Base-by-base conservation (phyloP, 2,888 invertebrate genomes). In the Heteropelma amictum region DNA sequence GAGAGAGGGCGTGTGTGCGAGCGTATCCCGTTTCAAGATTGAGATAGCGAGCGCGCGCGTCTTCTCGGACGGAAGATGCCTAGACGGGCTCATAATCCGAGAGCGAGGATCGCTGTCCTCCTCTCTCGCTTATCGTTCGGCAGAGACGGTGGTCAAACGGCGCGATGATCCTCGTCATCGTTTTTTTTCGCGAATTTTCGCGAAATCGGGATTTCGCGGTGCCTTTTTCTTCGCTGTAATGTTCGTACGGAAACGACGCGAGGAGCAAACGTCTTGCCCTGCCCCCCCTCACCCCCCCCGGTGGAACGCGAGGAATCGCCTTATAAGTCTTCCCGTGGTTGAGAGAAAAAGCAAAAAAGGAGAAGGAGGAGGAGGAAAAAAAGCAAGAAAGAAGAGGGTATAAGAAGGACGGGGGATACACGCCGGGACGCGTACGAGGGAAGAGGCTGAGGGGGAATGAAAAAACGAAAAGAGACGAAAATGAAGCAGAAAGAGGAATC, bases 21-120 rank as follows among this genome's bases (percentile, higher is more conserved):
- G 75, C 82, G 83, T 87, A 87, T 88, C 87, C 85, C 84, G 82
- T 88, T 88, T 88, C 87, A 86, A 88, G 88, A 87, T 88, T 86
- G 81, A 88, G 88, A 88, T 88, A 87, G 82, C 82, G 81, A 77
- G 23, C 67, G 30, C 21, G 76, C 58, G n/a, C n/a, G n/a, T n/a
- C n/a, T 75, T 77, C 79, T 79, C 78, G 77, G 77, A 78, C 79
- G 76, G 79, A 74, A 72, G 70, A 64, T 78, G 72, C 64, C 69
- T 73, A 73, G 71, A 76, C 56, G 47, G 60, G 60, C 60, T 56
- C 63, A 49, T 40, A n/a, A n/a, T n/a, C n/a, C n/a, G n/a, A 38
- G 68, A 49, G 61, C 33, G 63, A 56, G 58, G 54, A 73, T 49
- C 33, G 54, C 42, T 64, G 42, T 45, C 28, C 30, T 30, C 19